phyloP scores from a whole-genome alignment of 2,888 invertebrate species.

The Eupithecia tripunctaria region DNA sequence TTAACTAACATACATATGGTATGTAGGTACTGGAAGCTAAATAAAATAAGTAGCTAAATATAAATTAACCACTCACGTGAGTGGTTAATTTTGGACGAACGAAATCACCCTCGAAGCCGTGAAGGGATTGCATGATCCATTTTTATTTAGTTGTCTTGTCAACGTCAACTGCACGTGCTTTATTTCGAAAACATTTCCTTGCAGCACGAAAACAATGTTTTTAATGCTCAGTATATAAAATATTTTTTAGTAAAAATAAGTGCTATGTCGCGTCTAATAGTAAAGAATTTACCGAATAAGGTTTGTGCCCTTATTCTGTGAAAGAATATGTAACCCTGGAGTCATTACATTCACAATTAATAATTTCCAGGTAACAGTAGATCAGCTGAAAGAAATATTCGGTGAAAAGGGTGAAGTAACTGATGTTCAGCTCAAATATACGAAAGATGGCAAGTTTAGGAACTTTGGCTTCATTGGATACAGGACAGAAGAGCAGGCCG shows the following conservation, averaged over 20 bases:
- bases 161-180: slow-evolving; percentile 7
- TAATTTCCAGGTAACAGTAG: slow-evolving; percentile 88
- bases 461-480: slow-evolving; percentile 97
- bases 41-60: too few relatives aligned
- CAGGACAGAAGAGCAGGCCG: slow-evolving; percentile 91
- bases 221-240: background rate
- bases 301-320: slow-evolving; percentile 77
- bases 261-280: slow-evolving; percentile 92
- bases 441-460: slow-evolving; percentile 95
- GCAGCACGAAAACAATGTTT: background rate
- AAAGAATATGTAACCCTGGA: background rate
- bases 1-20: too few relatives aligned
- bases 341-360: background rate
- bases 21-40: too few relatives aligned
- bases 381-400: slow-evolving; percentile 90
- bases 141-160: background rate
- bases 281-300: slow-evolving; percentile 95
- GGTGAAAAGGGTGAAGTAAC: slow-evolving; percentile 93
- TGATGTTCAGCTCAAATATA: slow-evolving; percentile 96
- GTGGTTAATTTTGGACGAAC: background rate
- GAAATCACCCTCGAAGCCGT: too few relatives aligned
- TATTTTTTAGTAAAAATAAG: slow-evolving; percentile 13
- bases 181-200: background rate
- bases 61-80: too few relatives aligned
- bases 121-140: background rate